These are phyloP conservation scores for Cardinalis cardinalis DNA, from an alignment of 2,113 vertebrate genomes.

Conservation along the genomic window DNA sequence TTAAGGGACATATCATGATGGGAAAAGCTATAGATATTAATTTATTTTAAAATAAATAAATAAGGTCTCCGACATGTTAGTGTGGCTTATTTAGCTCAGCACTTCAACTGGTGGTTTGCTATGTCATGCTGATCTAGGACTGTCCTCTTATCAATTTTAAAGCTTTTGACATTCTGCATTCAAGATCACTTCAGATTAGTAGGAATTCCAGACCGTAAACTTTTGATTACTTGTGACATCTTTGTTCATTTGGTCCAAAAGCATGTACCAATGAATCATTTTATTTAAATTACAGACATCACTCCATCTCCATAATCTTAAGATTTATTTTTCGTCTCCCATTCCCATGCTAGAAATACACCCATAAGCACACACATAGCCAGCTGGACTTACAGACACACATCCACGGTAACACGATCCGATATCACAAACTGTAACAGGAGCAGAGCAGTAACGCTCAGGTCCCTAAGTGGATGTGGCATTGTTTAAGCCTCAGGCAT, in stretches of 20 bases:
- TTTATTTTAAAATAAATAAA: constrained; percentile 31
- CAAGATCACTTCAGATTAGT: constrained; percentile 58
- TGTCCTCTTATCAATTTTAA: constrained; percentile 36
- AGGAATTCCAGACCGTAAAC: constrained; percentile 10
- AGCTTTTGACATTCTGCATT: constrained; percentile 59
- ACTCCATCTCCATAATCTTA: not conserved
- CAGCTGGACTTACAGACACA: not conserved
- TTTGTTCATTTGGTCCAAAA: constrained; percentile 11
- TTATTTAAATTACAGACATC: constrained; percentile 1
- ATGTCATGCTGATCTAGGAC: constrained; percentile 50
- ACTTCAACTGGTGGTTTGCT: constrained; percentile 39
- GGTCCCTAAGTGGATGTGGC: constrained; percentile 63
- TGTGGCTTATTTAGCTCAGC: constrained; percentile 3
- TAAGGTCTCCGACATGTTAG: not conserved
- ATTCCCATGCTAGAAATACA: not conserved
- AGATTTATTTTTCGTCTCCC: not conserved
- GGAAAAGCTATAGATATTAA: not conserved
- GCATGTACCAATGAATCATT: not conserved
- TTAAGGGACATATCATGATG: not conserved
- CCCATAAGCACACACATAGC: not conserved
- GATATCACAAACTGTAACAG: constrained; percentile 11
- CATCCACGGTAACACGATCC: not conserved
- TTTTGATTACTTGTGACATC: constrained; percentile 45
- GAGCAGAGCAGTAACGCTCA: constrained; percentile 34
- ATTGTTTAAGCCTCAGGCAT: constrained; percentile 60